Evolutionary conservation across 2,113 vertebrate species (phyloP).

Genomic region (Rana temporaria): DNA sequence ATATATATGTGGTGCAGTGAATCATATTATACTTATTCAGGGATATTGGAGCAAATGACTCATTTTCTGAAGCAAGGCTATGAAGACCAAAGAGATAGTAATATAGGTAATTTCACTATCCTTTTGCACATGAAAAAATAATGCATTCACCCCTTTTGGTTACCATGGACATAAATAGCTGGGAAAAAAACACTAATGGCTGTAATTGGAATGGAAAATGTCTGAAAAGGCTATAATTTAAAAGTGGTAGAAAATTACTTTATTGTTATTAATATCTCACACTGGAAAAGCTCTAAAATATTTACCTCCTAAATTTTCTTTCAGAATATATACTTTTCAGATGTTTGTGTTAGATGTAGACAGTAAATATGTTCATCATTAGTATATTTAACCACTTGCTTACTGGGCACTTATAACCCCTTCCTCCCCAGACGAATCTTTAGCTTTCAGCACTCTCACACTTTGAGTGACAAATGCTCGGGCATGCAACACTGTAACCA

Average conservation of each 20-base stretch:
- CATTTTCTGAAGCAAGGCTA: constrained; percentile 39
- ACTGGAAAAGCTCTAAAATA: constrained; percentile 1
- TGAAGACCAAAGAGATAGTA: constrained; percentile 40
- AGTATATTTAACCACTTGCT: constrained; percentile 1
- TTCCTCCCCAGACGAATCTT: too few relatives aligned
- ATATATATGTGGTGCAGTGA: neutral
- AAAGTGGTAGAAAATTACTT: constrained; percentile 38
- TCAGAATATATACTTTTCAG: neutral
- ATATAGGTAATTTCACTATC: constrained; percentile 39
- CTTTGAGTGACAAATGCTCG: too few relatives aligned
- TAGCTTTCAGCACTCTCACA: too few relatives aligned
- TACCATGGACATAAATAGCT: constrained; percentile 48
- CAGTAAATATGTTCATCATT: neutral
- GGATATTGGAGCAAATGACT: constrained; percentile 8
- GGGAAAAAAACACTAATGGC: constrained; percentile 37
- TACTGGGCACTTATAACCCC: too few relatives aligned
- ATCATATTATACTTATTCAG: constrained; percentile 22
- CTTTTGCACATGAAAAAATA: constrained; percentile 38
- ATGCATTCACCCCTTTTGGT: constrained; percentile 35
- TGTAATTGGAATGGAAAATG: constrained; percentile 45
- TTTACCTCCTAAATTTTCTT: neutral
- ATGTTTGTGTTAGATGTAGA: neutral
- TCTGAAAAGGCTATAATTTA: constrained; percentile 38
- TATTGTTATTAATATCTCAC: constrained; percentile 34
- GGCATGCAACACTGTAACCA: too few relatives aligned